These are phyloP conservation scores for Eilema depressum DNA, from an alignment of 2,888 invertebrate genomes.

Conservation along the genomic window DNA sequence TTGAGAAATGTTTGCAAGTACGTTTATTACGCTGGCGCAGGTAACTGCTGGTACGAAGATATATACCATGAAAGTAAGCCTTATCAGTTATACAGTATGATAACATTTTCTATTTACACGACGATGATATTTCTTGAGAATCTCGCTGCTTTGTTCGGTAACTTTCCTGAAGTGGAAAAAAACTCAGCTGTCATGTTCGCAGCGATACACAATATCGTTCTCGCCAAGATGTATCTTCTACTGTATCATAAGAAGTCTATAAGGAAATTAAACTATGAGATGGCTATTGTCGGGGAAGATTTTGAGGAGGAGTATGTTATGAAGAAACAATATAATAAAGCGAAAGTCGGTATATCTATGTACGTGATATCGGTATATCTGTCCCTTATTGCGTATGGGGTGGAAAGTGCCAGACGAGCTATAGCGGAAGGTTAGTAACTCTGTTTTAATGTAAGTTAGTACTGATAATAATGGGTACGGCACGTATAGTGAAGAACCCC, in stretches of 20 bases:
- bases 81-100: constrained; percentile 66
- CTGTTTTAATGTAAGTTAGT: background rate
- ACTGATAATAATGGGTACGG: too few relatives aligned
- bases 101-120: constrained; percentile 71
- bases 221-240: constrained; percentile 74
- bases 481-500: too few relatives aligned
- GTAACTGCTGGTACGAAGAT: constrained; percentile 75
- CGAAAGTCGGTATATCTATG: constrained; percentile 67
- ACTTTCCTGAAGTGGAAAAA: constrained; percentile 76
- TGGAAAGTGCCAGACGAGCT: constrained; percentile 70
- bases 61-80: constrained; percentile 61
- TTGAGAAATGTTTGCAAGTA: constrained; percentile 70
- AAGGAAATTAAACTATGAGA: constrained; percentile 74
- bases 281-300: constrained; percentile 68
- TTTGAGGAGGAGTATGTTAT: constrained; percentile 70
- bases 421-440: constrained; percentile 63
- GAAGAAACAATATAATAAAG: constrained; percentile 72
- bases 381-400: constrained; percentile 71
- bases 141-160: constrained; percentile 72
- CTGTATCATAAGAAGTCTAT: constrained; percentile 74
- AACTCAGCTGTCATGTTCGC: constrained; percentile 80
- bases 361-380: constrained; percentile 75
- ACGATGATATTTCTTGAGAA: constrained; percentile 78
- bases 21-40: constrained; percentile 74
- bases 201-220: constrained; percentile 77